Percentiles rank a stretch among this genome's conserved stretches.
Conservation (phyloP, 2,113 vertebrate genomes). For the Lophochroa leadbeateri region DNA sequence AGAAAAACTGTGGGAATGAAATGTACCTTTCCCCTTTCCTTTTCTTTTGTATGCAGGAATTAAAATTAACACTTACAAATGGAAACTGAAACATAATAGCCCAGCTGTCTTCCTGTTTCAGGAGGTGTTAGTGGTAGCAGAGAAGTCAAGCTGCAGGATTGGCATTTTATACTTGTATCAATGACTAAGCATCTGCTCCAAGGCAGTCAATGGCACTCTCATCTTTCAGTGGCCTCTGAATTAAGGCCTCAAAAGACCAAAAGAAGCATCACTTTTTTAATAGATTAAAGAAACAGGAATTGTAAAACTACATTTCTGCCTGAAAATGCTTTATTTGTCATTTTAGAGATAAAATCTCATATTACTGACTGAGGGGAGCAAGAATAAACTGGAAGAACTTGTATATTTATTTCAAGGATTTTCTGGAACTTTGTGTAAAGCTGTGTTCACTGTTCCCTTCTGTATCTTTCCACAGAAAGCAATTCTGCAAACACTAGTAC, state of each 20-base stretch:
- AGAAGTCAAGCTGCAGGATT: background rate
- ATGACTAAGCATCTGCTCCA: background rate
- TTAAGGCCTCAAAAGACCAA: background rate
- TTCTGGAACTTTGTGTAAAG: background rate
- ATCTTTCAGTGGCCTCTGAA: background rate
- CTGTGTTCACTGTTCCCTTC: background rate
- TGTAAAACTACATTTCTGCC: background rate
- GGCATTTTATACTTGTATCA: background rate
- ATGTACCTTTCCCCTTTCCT: background rate
- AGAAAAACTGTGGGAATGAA: background rate
- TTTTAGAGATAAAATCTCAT: background rate
- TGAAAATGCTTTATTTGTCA: background rate
- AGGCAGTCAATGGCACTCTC: background rate
- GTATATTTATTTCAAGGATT: background rate
- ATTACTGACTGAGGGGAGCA: background rate
- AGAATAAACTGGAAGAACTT: background rate
- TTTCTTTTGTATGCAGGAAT: background rate
- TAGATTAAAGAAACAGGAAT: background rate
- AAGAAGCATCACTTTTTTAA: background rate
- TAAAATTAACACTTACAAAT: constrained; percentile 8
- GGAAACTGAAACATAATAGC: background rate
- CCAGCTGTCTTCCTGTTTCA: constrained; percentile 7
- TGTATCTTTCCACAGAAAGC: background rate
- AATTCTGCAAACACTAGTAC: background rate
- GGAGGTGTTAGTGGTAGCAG: background rate